Conservation (phyloP, 1,140 invertebrate genomes). For the Tachypleus tridentatus region DNA sequence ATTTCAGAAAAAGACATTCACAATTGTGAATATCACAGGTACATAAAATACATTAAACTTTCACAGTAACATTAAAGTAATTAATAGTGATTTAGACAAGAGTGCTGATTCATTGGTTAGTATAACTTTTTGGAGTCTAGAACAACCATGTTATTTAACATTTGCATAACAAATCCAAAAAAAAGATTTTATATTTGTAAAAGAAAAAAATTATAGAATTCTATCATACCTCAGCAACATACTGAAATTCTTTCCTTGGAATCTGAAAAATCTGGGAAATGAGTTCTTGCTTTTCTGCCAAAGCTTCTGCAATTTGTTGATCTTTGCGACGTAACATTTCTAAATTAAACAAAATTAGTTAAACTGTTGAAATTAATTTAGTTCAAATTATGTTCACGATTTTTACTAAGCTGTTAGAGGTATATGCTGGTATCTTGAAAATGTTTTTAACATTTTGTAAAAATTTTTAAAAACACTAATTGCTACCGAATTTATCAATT, state of each 20-base stretch:
- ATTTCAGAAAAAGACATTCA: too few species aligned
- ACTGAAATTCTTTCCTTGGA: slow-evolving; percentile 53
- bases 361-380: background rate
- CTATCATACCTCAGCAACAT: slow-evolving; percentile 44
- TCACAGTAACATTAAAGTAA: background rate
- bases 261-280: slow-evolving; percentile 63
- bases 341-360: slow-evolving; percentile 27
- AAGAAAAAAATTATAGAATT: too few species aligned
- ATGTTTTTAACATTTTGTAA: too few species aligned
- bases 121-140: background rate
- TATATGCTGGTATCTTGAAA: too few species aligned
- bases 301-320: slow-evolving; percentile 50
- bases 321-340: slow-evolving; percentile 60
- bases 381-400: background rate
- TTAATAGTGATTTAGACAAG: background rate
- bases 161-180: background rate
- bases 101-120: background rate
- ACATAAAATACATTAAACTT: background rate
- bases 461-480: too few species aligned
- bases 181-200: too few species aligned
- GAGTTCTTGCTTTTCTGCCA: slow-evolving; percentile 57
- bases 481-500: too few species aligned
- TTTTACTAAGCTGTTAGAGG: background rate
- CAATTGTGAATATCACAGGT: too few species aligned
- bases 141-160: background rate